Conservation (phyloP, 2,888 invertebrate species). For the Aporophyla lueneburgensis region DNA sequence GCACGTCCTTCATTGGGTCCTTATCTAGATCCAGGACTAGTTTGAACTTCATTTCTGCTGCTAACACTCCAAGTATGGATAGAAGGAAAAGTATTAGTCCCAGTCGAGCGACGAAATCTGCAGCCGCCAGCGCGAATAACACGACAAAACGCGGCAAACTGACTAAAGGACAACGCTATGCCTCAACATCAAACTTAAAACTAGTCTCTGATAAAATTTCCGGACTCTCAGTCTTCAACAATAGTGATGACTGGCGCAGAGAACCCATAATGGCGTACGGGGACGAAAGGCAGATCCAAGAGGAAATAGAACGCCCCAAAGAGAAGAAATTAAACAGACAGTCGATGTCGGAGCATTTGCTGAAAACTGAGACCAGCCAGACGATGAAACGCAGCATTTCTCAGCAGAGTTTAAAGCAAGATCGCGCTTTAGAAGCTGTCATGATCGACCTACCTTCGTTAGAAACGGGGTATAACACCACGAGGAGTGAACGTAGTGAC, state of each 20-base stretch:
- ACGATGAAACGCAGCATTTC: constrained; percentile 82
- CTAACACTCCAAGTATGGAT: constrained; percentile 81
- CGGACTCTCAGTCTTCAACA: constrained; percentile 84
- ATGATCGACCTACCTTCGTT: constrained; percentile 84
- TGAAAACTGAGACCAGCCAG: constrained; percentile 66
- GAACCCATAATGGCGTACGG: constrained; percentile 88
- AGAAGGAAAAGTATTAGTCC: constrained; percentile 84
- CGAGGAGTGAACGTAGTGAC: constrained; percentile 71
- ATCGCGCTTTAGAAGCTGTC: constrained; percentile 84
- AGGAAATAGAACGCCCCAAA: constrained; percentile 68
- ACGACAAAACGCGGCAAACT: constrained; percentile 80
- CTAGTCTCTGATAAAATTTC: constrained; percentile 86
- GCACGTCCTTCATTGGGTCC: constrained; percentile 89
- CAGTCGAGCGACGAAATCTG: constrained; percentile 76
- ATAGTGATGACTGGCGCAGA: constrained; percentile 74
- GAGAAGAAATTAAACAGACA: constrained; percentile 79
- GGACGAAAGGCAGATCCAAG: constrained; percentile 68
- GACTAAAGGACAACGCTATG: constrained; percentile 79
- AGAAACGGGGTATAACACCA: constrained; percentile 76
- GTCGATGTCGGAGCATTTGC: constrained; percentile 80
- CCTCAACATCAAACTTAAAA: constrained; percentile 85
- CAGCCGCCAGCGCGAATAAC: constrained; percentile 74
- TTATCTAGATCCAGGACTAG: constrained; percentile 91
- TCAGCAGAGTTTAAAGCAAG: constrained; percentile 84
- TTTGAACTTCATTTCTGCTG: constrained; percentile 82